Base-by-base conservation (phyloP, 2,888 invertebrate species). In the Polia nebulosa region DNA sequence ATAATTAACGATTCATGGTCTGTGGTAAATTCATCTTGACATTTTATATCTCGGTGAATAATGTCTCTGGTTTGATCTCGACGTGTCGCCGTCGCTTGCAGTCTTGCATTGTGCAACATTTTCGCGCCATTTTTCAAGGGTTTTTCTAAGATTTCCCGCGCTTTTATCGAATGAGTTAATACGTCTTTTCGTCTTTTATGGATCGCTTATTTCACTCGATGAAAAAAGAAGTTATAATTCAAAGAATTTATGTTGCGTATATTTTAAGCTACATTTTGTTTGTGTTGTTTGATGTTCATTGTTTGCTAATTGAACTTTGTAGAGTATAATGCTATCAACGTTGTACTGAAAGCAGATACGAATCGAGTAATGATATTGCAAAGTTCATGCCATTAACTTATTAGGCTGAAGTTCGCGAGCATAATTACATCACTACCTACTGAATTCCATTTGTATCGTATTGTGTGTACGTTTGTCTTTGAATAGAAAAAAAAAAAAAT, bases 41-140 rank as follows among this genome's bases (percentile, higher is more conserved):
- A 44, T 64, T 69, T 78, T 72, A 57, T 55, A 75, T 63, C 65
- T 53, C 53, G 2, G 59, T 80, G 76, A 83, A 75, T 76, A 70
- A 82, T 75, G 83, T 57, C 20, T 58, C 32, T 55, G 55, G 66
- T 67, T 75, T 70, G 67, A 76, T 77, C 72, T 65, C 55, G n/a
- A n/a, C 47, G 53, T 74, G 49, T 70, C 79, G 71, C 64, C 59
- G 64, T 76, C 80, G 64, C 73, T 67, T 86, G 84, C 84, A 87
- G 84, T 87, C 73, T 67, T 86, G 84, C 84, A 87, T 84, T 87
- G 86, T 87, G 82, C 67, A 79, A 85, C 85, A 74, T 88, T 77
- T 86, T 76, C 64, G 34, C 58, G 65, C 59, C 67, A 75, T 83
- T 85, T 85, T 80, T 82, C 83, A 82, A 79, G 29, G 63, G 77